A percentile compares a stretch with the other conserved stretches of the same genome.
These are phyloP conservation scores for Poeciliopsis occidentalis DNA, from an alignment of 2,113 vertebrate genomes.

Conservation along the genomic window DNA sequence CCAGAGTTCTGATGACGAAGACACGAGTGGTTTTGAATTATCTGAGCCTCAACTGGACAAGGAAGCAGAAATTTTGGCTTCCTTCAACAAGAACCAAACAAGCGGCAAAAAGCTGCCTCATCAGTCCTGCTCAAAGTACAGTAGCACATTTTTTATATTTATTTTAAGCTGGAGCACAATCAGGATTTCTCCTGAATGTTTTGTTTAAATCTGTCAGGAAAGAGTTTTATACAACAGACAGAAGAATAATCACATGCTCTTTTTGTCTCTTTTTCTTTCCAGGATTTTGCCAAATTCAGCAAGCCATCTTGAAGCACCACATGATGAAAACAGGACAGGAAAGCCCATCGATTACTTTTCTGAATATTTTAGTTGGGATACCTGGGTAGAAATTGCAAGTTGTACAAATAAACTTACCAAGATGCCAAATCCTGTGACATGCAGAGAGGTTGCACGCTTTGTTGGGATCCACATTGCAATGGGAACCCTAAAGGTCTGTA, in stretches of 20 bases:
- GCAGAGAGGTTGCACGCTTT: slow-evolving; percentile 75
- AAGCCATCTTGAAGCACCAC: slow-evolving; percentile 1
- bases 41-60: slow-evolving; percentile 71
- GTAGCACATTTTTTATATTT: not conserved
- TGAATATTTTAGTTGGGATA: slow-evolving; percentile 74
- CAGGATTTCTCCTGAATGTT: not conserved
- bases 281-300: slow-evolving; percentile 36
- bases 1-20: slow-evolving; percentile 71
- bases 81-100: slow-evolving; percentile 57
- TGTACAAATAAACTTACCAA: slow-evolving; percentile 64
- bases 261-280: not conserved
- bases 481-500: slow-evolving; percentile 82
- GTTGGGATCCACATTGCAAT: slow-evolving; percentile 84
- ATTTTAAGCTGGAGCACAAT: not conserved
- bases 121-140: slow-evolving; percentile 44
- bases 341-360: slow-evolving; percentile 78
- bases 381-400: slow-evolving; percentile 74
- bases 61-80: slow-evolving; percentile 72
- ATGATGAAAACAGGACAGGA: slow-evolving; percentile 21
- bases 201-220: not conserved
- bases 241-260: not conserved
- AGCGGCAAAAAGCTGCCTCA: not conserved
- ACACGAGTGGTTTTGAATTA: slow-evolving; percentile 34
- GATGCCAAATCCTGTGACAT: slow-evolving; percentile 51
- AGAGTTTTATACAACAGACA: not conserved